phyloP scores from a whole-genome alignment of 2,888 invertebrate species.

The Rambutsinella grinnellia region DNA sequence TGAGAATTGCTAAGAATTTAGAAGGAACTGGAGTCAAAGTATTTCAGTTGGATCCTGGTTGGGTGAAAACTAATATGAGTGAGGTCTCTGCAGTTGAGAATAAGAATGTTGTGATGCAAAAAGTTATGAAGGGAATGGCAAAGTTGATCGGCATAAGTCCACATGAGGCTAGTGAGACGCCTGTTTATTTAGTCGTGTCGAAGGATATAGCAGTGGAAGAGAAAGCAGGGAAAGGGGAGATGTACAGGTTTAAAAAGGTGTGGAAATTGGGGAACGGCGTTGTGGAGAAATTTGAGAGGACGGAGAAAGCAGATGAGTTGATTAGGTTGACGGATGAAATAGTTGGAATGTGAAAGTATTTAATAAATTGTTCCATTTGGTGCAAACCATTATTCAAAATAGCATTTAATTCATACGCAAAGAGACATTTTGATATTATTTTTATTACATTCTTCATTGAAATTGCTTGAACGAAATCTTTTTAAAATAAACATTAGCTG shows the following conservation, averaged over 20 bases:
- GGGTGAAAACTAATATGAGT: background rate
- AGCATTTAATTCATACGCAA: too few relatives aligned
- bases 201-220: slow-evolving; percentile 68
- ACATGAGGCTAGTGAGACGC: slow-evolving; percentile 68
- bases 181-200: slow-evolving; percentile 68
- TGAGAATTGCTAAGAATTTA: slow-evolving; percentile 64
- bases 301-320: slow-evolving; percentile 67
- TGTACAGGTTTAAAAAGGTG: slow-evolving; percentile 69
- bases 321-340: slow-evolving; percentile 69
- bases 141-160: slow-evolving; percentile 29
- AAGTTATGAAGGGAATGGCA: background rate
- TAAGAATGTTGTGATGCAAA: slow-evolving; percentile 47
- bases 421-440: too few relatives aligned
- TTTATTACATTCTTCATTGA: too few relatives aligned
- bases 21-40: slow-evolving; percentile 58
- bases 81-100: too few relatives aligned
- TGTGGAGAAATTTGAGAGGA: slow-evolving; percentile 65
- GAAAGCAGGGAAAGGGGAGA: slow-evolving; percentile 68
- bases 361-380: too few relatives aligned
- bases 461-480: too few relatives aligned
- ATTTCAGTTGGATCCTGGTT: slow-evolving; percentile 67
- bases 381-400: too few relatives aligned
- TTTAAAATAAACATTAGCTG: too few relatives aligned
- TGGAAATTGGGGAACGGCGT: slow-evolving; percentile 67
- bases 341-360: too few relatives aligned